Evolutionary conservation across 2,113 vertebrate genomes (phyloP).

Genomic region (Choloepus hoffmanni): DNA sequence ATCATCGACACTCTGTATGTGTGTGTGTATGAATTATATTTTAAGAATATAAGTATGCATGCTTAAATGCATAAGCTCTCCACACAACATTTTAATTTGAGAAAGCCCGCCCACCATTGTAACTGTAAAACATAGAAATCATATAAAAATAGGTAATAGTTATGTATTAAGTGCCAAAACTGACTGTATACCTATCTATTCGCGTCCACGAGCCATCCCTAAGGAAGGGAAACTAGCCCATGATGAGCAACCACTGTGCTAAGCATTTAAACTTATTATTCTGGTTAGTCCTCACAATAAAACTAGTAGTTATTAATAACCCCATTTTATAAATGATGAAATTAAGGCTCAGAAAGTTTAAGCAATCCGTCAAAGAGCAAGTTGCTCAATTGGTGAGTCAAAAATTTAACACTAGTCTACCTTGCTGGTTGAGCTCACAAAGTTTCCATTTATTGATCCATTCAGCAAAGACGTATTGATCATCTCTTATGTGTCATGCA

Average conservation of each 20-base stretch:
- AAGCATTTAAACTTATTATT: background rate
- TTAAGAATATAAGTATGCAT: background rate
- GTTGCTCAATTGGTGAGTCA: background rate
- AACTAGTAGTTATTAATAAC: background rate
- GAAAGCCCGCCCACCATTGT: background rate
- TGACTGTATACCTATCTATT: background rate
- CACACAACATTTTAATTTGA: background rate
- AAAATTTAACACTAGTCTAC: background rate
- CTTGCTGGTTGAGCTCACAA: background rate
- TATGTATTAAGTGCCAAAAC: background rate
- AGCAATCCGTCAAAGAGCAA: background rate
- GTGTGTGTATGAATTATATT: background rate
- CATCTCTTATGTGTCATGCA: background rate
- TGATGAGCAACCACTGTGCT: background rate
- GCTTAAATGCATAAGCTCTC: background rate
- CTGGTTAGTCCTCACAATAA: background rate
- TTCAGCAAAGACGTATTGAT: background rate
- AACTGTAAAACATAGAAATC: background rate
- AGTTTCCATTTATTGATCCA: background rate
- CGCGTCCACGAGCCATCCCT: background rate
- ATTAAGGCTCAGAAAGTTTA: background rate
- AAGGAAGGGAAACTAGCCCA: background rate
- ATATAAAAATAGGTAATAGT: background rate
- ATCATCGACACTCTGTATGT: background rate
- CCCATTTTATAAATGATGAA: background rate